phyloP scores from a whole-genome alignment of 2,113 vertebrate species.

The Tetraodon nigroviridis region DNA sequence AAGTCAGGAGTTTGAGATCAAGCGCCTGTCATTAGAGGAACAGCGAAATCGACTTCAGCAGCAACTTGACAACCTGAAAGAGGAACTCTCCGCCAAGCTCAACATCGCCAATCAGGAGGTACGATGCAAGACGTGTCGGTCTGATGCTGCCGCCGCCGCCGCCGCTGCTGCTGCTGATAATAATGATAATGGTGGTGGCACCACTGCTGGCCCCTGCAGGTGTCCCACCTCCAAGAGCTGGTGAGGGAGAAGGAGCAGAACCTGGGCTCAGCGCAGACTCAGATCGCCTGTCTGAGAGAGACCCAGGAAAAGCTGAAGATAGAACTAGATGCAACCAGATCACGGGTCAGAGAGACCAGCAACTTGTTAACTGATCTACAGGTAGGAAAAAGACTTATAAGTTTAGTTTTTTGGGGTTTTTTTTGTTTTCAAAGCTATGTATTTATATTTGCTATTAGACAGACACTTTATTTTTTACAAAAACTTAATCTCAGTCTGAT shows the following conservation, averaged over 20 bases:
- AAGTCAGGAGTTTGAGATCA: slow-evolving; percentile 91
- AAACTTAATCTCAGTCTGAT: too few species aligned
- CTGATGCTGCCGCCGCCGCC: background rate
- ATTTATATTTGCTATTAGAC: too few species aligned
- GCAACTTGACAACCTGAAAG: slow-evolving; percentile 85
- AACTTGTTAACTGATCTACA: slow-evolving; percentile 85
- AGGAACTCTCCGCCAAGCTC: slow-evolving; percentile 85
- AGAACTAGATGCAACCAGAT: slow-evolving; percentile 85
- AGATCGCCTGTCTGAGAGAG: slow-evolving; percentile 86
- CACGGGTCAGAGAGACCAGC: slow-evolving; percentile 84
- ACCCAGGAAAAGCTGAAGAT: slow-evolving; percentile 87
- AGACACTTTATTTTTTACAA: too few species aligned
- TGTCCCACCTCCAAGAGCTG: slow-evolving; percentile 85
- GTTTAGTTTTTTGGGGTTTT: too few species aligned
- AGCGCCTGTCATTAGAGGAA: slow-evolving; percentile 84
- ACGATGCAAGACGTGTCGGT: background rate
- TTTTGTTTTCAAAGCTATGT: too few species aligned
- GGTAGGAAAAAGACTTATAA: slow-evolving; percentile 63
- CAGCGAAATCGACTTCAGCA: slow-evolving; percentile 86
- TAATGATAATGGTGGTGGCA: too few species aligned
- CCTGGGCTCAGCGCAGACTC: slow-evolving; percentile 83
- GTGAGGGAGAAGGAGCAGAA: slow-evolving; percentile 88
- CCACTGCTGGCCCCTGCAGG: slow-evolving; percentile 63
- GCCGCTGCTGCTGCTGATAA: background rate
- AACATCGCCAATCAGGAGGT: slow-evolving; percentile 90